Evolutionary conservation across 2,888 invertebrate species (phyloP).

Genomic region (Lithosia quadra): DNA sequence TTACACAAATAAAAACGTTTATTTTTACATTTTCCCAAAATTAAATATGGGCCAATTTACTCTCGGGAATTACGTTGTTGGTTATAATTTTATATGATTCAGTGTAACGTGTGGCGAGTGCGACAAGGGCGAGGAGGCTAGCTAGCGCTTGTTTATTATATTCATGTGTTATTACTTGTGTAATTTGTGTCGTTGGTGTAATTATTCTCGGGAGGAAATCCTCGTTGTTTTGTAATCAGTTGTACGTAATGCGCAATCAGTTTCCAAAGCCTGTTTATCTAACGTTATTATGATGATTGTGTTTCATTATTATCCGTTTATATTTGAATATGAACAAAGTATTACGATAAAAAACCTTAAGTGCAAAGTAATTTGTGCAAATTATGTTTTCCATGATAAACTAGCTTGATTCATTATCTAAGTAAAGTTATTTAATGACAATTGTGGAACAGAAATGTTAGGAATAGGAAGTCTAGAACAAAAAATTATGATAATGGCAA

Average conservation of each 20-base stretch:
- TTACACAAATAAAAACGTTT: constrained; percentile 88
- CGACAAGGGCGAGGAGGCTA: constrained; percentile 33
- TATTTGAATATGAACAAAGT: constrained; percentile 59
- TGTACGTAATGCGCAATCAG: constrained; percentile 71
- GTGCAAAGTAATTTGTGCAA: constrained; percentile 58
- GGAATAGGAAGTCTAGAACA: not conserved
- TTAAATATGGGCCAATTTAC: constrained; percentile 85
- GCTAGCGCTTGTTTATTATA: constrained; percentile 63
- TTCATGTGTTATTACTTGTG: constrained; percentile 75
- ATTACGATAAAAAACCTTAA: constrained; percentile 54
- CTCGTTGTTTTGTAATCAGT: constrained; percentile 79
- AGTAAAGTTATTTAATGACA: constrained; percentile 12
- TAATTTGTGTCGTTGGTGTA: constrained; percentile 76
- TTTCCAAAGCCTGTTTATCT: constrained; percentile 72
- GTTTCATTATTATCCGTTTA: constrained; percentile 82
- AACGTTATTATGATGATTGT: constrained; percentile 76
- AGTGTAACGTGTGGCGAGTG: constrained; percentile 37
- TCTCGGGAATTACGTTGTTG: constrained; percentile 76
- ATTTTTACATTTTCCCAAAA: constrained; percentile 87
- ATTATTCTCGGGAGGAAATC: constrained; percentile 80
- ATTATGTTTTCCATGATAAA: constrained; percentile 33
- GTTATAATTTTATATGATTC: constrained; percentile 73
- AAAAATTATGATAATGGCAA: not conserved
- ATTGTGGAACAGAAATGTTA: not conserved
- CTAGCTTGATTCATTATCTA: constrained; percentile 31